Evolutionary conservation across 1,140 invertebrate species (phyloP), one percentile per base, ranked within the genome.

Genomic region (Drosophila eugracilis): DNA sequence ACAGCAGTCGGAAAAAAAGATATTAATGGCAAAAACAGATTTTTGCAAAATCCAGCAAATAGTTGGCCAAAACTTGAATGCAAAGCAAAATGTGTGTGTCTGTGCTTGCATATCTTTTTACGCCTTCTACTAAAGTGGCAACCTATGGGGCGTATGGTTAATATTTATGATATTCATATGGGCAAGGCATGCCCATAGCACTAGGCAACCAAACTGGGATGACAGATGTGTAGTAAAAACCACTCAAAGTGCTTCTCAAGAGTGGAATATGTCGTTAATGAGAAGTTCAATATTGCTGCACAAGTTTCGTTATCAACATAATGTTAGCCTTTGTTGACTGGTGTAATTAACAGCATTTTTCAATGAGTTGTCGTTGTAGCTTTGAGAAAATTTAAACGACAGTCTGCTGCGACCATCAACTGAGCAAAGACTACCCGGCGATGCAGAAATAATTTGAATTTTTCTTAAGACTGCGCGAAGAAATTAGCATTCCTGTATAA

Each of bases 121-220:
- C 30, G 54, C 65, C 62, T 69, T 42, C 60, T 37, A 7, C 15
- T 14, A 7, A 75, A 34, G 15, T 57, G 39, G n/a, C 9, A 52
- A 59, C 22, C 60, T 39, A 80, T 63, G 39, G 52, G 80, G 80
- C 80, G 80, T 86, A 85, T 81, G 54, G 67, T 86, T 58, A 77
- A 86, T 77, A 81, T 85, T 81, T 73, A 86, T 85, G 73, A 69
- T 55, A 65, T 67, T 52, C 54, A 65, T 76, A 74, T 70, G 73
- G 73, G 76, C 70, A 74, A 36, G 75, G 44, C 79, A 70, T 69
- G 78, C 48, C 5, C 32, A 12, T 32, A 26, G 45, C 69, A 75
- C 76, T 70, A 5, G 17, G 12, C 57, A 58, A 41, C 76, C 60
- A 39, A 60, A 71, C 5, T 49, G 44, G 5, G 7, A 47, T 2